Base-by-base conservation (phyloP, 2,113 vertebrate species). In the Zosterops japonicus region DNA sequence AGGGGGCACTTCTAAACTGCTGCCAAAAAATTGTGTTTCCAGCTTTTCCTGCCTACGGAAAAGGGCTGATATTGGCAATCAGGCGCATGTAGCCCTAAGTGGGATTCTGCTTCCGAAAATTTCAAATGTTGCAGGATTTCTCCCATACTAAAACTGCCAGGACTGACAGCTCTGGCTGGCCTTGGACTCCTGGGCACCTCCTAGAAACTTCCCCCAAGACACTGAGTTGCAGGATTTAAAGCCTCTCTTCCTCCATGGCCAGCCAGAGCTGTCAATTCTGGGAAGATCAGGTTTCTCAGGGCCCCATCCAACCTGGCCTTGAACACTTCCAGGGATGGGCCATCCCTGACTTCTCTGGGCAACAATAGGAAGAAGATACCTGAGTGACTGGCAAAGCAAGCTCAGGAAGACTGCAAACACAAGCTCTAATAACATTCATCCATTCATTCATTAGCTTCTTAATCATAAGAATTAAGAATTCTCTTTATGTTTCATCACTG, bases 1-100 rank as follows among this genome's bases (percentile, higher is more conserved):
- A 17, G 39, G 11, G 9, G 17, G 3, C 9, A 8, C 15, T 14
- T 61, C 67, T 31, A 53, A 31, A 27, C 5, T 25, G 33, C 13
- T 9, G 21, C 11, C 3, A 44, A 17, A 14, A 83, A 71, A 36
- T 44, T 44, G 27, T 17, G 5, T 13, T 36, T 53, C 13, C 5
- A 6, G 17, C 21, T 63, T 74, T 33, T 64, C n/a, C 14, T 18
- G 25, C 23, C n/a, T 56, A 3, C 0, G 0, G 59, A 41, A 56
- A 74, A n/a, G 41, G 5, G 28, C 29, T n/a, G 23, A 49, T 39
- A 39, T 12, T 29, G 2, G 19, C 15, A 4, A 4, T 56, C n/a
- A 75, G 50, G 11, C 0, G 0, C 8, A 1, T 1, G 0, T 11
- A 5, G 33, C 18, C 33, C 7, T 11, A 33, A 33, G 22, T 39